Evolutionary conservation across 2,113 vertebrate species (phyloP).

Genomic region (Takifugu bimaculatus): DNA sequence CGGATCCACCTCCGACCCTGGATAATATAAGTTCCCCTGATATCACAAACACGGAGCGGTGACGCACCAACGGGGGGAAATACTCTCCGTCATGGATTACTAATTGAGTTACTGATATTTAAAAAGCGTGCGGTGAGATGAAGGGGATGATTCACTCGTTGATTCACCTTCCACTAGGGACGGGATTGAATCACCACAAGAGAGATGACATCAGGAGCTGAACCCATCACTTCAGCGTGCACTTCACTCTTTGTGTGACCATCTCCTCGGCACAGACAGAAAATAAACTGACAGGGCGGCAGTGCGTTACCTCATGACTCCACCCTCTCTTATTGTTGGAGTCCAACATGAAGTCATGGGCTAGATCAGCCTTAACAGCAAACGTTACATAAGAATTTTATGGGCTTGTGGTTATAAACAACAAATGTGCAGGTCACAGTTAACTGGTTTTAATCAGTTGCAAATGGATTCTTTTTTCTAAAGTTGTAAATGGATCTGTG

Average conservation of each 20-base stretch:
- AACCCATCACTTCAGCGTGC: conserved; percentile 12
- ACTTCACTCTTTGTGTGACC: conserved; percentile 10
- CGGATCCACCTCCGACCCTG: conserved; percentile 27
- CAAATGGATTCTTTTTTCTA: conserved; percentile 13
- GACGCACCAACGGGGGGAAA: conserved; percentile 13
- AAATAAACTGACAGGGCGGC: conserved; percentile 47
- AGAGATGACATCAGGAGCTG: conserved; percentile 44
- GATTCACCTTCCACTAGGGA: conserved; percentile 19
- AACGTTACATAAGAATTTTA: conserved; percentile 47
- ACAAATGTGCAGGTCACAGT: conserved; percentile 19
- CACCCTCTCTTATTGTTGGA: conserved; percentile 28
- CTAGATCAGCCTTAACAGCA: conserved; percentile 29
- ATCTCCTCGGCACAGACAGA: conserved; percentile 16
- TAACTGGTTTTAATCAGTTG: conserved; percentile 22
- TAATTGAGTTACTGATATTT: conserved; percentile 30
- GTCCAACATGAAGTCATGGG: conserved; percentile 50
- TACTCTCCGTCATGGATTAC: conserved; percentile 22
- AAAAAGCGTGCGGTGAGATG: conserved; percentile 34
- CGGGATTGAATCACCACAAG: conserved; percentile 27
- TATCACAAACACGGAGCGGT: not conserved
- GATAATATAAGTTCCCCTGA: conserved; percentile 15
- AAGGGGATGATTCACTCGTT: conserved; percentile 37
- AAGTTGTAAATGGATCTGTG: conserved; percentile 35
- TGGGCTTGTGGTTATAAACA: conserved; percentile 8
- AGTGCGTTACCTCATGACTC: conserved; percentile 45